A percentile compares a stretch with the other conserved stretches of the same genome.
Evolutionary conservation across 1,140 invertebrate species (phyloP).

Genomic region (Dinothrombium tinctorium): DNA sequence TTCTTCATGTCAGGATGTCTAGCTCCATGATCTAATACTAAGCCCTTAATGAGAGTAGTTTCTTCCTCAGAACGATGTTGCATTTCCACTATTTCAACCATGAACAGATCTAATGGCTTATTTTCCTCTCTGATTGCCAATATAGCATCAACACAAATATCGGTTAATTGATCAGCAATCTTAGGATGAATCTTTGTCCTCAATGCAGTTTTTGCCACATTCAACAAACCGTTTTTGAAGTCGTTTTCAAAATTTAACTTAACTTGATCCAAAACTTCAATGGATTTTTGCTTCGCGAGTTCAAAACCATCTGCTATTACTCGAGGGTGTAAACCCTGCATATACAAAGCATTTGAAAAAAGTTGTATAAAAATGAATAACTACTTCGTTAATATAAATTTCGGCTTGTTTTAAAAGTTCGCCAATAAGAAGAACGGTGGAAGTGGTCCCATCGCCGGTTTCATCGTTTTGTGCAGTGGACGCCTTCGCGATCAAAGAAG

Average conservation of each 20-base stretch:
- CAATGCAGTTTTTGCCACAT: slow-evolving; percentile 69
- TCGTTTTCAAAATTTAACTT: slow-evolving; percentile 48
- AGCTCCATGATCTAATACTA: slow-evolving; percentile 91
- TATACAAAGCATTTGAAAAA: slow-evolving; percentile 4
- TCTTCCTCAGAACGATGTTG: slow-evolving; percentile 80
- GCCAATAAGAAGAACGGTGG: slow-evolving; percentile 88
- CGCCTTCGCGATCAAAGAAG: slow-evolving; percentile 85
- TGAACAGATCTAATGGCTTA: slow-evolving; percentile 70
- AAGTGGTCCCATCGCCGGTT: slow-evolving; percentile 96
- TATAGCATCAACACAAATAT: slow-evolving; percentile 65
- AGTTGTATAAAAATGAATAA: neutral
- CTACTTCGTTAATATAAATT: slow-evolving; percentile 62
- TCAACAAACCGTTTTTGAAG: slow-evolving; percentile 47
- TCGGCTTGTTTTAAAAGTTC: slow-evolving; percentile 94
- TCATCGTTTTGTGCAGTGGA: slow-evolving; percentile 97
- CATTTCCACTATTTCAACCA: slow-evolving; percentile 99
- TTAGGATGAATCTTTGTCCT: slow-evolving; percentile 54
- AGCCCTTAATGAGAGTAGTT: slow-evolving; percentile 57
- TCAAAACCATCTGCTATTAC: slow-evolving; percentile 89
- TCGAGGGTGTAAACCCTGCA: slow-evolving; percentile 66
- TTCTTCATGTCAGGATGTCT: slow-evolving; percentile 99
- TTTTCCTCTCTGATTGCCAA: slow-evolving; percentile 43
- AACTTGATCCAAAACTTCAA: slow-evolving; percentile 66
- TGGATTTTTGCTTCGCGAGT: slow-evolving; percentile 53
- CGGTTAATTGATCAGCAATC: slow-evolving; percentile 67